Conservation (phyloP, 2,888 invertebrate species). For the Lamellibrachia satsuma region DNA sequence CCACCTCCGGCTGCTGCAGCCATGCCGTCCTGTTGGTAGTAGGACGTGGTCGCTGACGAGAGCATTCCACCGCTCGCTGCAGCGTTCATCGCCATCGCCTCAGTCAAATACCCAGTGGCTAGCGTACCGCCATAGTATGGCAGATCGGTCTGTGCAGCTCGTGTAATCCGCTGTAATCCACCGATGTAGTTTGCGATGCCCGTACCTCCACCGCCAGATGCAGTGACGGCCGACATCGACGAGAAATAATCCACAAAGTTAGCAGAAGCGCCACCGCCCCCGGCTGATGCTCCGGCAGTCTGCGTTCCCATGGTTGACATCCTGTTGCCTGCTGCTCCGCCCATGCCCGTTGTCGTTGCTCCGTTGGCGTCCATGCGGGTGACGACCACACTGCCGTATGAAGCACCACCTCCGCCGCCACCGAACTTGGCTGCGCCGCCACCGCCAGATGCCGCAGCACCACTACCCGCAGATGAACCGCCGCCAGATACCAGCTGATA, state of each 20-base stretch:
- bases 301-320: conserved; percentile 22
- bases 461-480: neutral
- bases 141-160: conserved; percentile 34
- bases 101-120: conserved; percentile 27
- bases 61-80: conserved; percentile 28
- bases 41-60: neutral
- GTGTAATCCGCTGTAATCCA: conserved; percentile 34
- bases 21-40: conserved; percentile 18
- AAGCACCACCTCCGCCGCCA: conserved; percentile 42
- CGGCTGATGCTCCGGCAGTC: conserved; percentile 17
- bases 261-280: conserved; percentile 1
- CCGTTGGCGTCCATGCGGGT: conserved; percentile 22
- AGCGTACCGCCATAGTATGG: conserved; percentile 23
- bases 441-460: conserved; percentile 18
- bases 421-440: conserved; percentile 36
- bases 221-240: neutral
- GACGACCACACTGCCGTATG: neutral
- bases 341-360: conserved; percentile 21
- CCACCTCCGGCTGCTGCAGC: neutral
- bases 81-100: conserved; percentile 29
- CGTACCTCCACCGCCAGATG: conserved; percentile 17
- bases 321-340: neutral
- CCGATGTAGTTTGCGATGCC: conserved; percentile 30
- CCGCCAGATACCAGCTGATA: conserved; percentile 35
- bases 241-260: conserved; percentile 26